Evolutionary conservation across 2,797 vertebrate species (phyloP).

Genomic region (Lerista edwardsae): DNA sequence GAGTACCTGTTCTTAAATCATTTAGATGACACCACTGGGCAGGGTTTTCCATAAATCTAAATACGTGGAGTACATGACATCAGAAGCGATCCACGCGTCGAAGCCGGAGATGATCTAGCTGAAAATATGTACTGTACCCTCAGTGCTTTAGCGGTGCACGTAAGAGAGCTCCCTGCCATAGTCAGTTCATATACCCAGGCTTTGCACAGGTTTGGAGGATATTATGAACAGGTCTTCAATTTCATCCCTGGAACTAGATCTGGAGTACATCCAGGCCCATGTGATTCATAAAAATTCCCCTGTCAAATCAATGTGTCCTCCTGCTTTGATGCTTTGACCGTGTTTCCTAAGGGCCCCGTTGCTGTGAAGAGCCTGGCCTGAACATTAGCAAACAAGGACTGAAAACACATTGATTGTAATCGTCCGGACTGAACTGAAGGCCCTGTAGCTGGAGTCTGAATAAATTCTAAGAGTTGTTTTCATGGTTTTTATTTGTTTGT

Average conservation of each 20-base stretch:
- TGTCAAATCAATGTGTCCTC: conserved; percentile 60
- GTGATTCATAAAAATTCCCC: conserved; percentile 65
- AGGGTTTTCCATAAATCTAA: not conserved
- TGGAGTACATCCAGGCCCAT: conserved; percentile 55
- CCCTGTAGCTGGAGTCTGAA: not conserved
- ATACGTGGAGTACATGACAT: not conserved
- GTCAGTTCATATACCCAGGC: conserved; percentile 52
- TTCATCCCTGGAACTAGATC: conserved; percentile 55
- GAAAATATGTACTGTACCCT: conserved; percentile 29
- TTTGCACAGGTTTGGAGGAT: conserved; percentile 56
- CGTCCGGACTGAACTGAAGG: not conserved
- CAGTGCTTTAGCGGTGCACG: conserved; percentile 44
- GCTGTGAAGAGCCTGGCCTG: conserved; percentile 42
- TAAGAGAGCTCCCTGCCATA: conserved; percentile 51
- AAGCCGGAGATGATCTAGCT: not conserved
- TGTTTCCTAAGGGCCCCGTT: conserved; percentile 50
- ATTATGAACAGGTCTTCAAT: conserved; percentile 48
- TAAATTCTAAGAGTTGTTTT: not conserved
- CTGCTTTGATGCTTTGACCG: conserved; percentile 61
- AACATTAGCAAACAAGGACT: conserved; percentile 28
- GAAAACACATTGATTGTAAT: conserved; percentile 23
- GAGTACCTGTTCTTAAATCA: too few relatives aligned
- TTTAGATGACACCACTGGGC: too few relatives aligned
- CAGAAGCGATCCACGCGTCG: not conserved
- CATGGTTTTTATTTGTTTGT: not conserved